These are phyloP conservation scores for Caenorhabditis uteleia DNA, from an alignment of 2,888 invertebrate species.

Conservation along the genomic window DNA sequence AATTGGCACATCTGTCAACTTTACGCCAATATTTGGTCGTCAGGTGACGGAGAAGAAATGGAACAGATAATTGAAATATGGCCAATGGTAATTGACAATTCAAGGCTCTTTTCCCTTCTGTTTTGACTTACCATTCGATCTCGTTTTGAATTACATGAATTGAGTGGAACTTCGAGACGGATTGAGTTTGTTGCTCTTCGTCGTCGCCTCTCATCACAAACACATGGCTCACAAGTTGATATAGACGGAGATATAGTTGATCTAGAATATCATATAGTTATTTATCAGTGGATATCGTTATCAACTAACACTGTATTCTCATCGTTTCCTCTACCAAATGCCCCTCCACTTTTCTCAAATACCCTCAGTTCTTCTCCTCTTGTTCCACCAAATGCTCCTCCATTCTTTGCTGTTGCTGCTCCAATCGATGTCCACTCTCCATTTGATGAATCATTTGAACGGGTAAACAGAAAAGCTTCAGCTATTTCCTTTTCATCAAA, in stretches of 20 bases:
- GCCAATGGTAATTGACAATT: no score
- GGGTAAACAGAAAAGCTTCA: no score
- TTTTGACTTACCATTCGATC: conserved; percentile 58
- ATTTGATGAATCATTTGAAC: conserved; percentile 1
- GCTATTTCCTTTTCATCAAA: no score
- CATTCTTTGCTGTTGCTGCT: conserved; percentile 12
- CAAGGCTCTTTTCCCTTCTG: no score
- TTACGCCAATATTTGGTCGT: no score
- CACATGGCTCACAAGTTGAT: conserved; percentile 40
- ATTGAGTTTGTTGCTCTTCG: conserved; percentile 49
- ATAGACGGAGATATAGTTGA: background rate
- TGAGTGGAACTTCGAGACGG: conserved; percentile 58
- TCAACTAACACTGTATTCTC: no score
- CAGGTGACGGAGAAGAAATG: background rate
- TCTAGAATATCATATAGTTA: background rate
- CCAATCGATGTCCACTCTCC: conserved; percentile 19
- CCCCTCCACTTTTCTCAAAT: conserved; percentile 7
- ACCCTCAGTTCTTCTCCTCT: conserved; percentile 21
- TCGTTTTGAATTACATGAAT: conserved; percentile 63
- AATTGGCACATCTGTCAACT: conserved; percentile 14
- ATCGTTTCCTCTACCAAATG: background rate
- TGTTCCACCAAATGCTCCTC: conserved; percentile 28
- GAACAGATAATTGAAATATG: no score
- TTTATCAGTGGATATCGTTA: no score
- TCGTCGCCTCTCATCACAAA: conserved; percentile 19